Evolutionary conservation across 2,797 vertebrate genomes (phyloP), one percentile per base, ranked within the genome.

Genomic region (Tragelaphus oryx): DNA sequence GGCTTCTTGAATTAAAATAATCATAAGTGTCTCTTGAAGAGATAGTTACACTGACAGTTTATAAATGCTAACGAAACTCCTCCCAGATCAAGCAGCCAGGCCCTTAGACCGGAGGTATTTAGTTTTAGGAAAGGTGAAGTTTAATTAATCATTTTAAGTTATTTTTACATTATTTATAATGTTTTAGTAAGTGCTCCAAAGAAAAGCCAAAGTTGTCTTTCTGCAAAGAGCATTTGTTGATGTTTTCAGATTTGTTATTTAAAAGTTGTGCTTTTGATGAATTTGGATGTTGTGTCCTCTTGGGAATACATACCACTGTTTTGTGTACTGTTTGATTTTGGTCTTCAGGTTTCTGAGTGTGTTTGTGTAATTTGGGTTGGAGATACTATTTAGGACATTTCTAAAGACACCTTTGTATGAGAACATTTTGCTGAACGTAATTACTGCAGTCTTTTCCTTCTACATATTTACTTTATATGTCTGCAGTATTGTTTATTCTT

Each of bases 41-140:
- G 91, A 50, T 84, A 93, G 95, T 93, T 92, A 87, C 52, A n/a
- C 60, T 91, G 92, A 95, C 96, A 95, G 87, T 62, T 97, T 96
- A 96, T 95, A 98, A 97, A 97, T 96, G 96, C 96, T 97, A 97
- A 97, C 90, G 85, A 96, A 97, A 96, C 97, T 96, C 97, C 89
- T 78, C 89, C 68, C 55, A 48, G 68, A 92, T 74, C 16, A 50
- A 50, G 89, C 46, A 96, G 50, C 50, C 46, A 79, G 82, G 55
- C 71, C 78, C 87, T 84, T 84, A 65, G 60, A 80, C 33, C 68
- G 81, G 68, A 97, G 96, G 22, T 94, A 87, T 96, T 96, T 97
- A 75, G 76, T 89, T 81, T 97, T 84, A 78, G 91, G 62, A 90
- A 93, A 92, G 86, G 93, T 93, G 85, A 96, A 84, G 90, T 95